These are phyloP conservation scores for Aldabrachelys gigantea DNA, from an alignment of 2,113 vertebrate species.

Conservation along the genomic window DNA sequence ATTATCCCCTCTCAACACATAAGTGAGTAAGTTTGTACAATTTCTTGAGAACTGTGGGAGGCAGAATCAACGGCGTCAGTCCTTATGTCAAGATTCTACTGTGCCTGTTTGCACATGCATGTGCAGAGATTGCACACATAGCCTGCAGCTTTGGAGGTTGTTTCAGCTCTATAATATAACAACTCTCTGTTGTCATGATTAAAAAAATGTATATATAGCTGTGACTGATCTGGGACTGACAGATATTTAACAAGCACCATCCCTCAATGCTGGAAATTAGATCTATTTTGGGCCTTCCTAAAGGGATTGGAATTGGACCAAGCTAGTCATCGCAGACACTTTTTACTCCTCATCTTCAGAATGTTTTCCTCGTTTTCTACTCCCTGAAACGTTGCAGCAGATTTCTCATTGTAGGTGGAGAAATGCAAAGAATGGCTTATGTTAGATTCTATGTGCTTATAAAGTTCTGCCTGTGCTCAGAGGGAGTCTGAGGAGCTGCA, in stretches of 20 bases:
- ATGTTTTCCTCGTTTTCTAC: neutral
- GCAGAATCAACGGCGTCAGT: neutral
- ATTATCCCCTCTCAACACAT: neutral
- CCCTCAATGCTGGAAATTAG: neutral
- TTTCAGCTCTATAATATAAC: neutral
- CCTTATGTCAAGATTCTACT: neutral
- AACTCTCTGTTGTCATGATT: neutral
- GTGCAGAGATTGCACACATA: neutral
- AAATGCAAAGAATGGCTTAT: neutral
- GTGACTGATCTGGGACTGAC: neutral
- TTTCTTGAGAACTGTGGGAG: neutral
- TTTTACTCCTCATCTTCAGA: neutral
- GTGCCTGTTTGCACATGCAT: neutral
- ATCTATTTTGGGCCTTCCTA: neutral
- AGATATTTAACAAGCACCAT: neutral
- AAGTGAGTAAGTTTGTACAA: neutral
- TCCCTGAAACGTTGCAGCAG: neutral
- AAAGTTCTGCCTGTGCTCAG: neutral
- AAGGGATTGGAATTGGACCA: neutral
- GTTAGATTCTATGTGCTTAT: neutral
- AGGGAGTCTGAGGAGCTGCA: neutral
- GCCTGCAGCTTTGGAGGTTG: neutral
- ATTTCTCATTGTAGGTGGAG: neutral
- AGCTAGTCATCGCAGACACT: neutral
- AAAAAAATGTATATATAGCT: too few relatives aligned